Evolutionary conservation across 2,113 vertebrate species (phyloP), one percentile per base, ranked within the genome.

Genomic region (Laterallus jamaicensis): DNA sequence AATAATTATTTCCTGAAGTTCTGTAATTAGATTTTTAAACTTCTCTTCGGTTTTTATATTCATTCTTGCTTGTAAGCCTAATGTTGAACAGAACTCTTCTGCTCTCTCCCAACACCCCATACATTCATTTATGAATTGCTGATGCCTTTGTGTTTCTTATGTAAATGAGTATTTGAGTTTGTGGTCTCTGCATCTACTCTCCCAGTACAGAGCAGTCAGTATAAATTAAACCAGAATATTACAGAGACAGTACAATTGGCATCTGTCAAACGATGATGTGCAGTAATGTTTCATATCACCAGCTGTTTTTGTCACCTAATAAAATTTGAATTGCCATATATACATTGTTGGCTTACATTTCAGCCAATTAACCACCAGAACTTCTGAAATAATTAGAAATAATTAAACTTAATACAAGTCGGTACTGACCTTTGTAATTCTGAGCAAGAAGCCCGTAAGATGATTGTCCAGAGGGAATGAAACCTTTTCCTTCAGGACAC

Each of bases 401-500:
- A 90, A 55, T 58, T 71, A 47, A 66, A 93, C 15, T 39, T 55
- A 31, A 63, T 91, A 35, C n/a, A 91, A 95, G 79, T 91, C 75
- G 32, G 24, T 62, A 84, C 98, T 96, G 82, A 98, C 99, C 98
- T 99, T 98, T 99, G 95, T 99, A 99, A 90, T 93, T 97, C 58
- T 98, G 96, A 39, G 96, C 93, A 87, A 97, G 95, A 32, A 93
- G 95, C 32, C 97, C 98, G 1, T 98, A 98, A 76, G 98, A 94
- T 25, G 97, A 80, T 35, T 99, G 98, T 97, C 95, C 98, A 60
- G 82, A 95, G 16, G 98, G 99, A 90, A 99, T 97, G 68, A 98
- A 98, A 39, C 99, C 99, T 98, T 98, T 98, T 75, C 99, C 99
- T 91, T 98, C 98, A 22, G 99, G 99, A 97, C 99, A 99, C 98